Evolutionary conservation across 2,888 invertebrate genomes (phyloP), one percentile per base, ranked within the genome.

Genomic region (Lasioglossum marginatum): DNA sequence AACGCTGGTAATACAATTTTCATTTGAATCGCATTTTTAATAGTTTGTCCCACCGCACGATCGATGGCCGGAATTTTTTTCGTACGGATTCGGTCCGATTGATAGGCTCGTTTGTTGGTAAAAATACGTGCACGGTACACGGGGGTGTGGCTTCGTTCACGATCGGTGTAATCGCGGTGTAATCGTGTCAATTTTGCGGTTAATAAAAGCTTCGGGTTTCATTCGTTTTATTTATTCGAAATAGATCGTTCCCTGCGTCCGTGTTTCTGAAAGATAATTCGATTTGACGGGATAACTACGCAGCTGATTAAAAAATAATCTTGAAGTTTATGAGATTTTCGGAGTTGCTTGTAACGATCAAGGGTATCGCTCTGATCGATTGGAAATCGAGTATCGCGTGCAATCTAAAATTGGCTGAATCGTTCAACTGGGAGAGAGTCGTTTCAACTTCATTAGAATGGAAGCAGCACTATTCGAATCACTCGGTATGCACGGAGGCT

Each of bases 1-100:
- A 31, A 37, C n/a, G 40, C 45, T 8, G 31, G 68, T 71, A 73
- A 76, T 72, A 66, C 72, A 52, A 81, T 77, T 77, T 74, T 82
- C 48, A 63, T 84, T 78, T 78, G 14, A 14, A 31, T 34, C 37
- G 52, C 52, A 60, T 34, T 60, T 66, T 60, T 57, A 43, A 74
- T 70, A 60, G 45, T 23, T n/a, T 31, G 1, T 10, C 37, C 34
- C 37, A 19, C 68, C 3, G 23, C 8, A 6, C 23, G 23, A 34
- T 23, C 10, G 23, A 6, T 23, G 37, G 10, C 23, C 12, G 12
- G 10, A 23, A 4, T 23, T 37, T 23, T 68, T 66, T 2, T 2
- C 3, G 31, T 2, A 31, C 66, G 19, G 6, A 19, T 34, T 66
- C 34, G 19, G 19, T 31, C 19, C 66, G 34, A 66, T 66, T 23